Base-by-base conservation (phyloP, 2,888 invertebrate genomes). In the Catocala fraxini region DNA sequence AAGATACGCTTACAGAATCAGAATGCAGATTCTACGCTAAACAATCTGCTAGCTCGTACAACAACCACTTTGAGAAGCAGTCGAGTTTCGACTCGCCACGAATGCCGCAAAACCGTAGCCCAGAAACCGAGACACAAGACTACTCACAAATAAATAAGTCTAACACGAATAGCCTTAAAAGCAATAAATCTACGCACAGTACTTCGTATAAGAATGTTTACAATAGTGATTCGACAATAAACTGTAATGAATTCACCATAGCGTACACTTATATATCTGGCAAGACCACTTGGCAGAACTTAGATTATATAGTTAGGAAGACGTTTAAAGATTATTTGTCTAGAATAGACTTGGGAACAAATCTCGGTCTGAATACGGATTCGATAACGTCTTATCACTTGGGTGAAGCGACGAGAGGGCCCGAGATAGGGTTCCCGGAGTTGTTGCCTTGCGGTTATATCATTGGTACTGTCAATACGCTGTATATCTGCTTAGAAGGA, bases 291-390 rank as follows among this genome's bases (percentile, higher is more conserved):
- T 99, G 99, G 99, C 98, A 98, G 86, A 97, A 98, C 84, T 94
- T 99, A 81, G 99, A 99, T 91, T 97, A 97, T 79, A 97, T 97
- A 77, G 97, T 99, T 69, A 95, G 98, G 80, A 97, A 98, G 89
- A 97, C 98, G 56, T 99, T 99, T 89, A 99, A 99, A 89, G 99
- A 99, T 82, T 99, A 99, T 90, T 95, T 98, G 58, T 96, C 98
- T 49, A 96, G 98, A 80, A 97, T 99, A 78, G 99, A 99, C 93
- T 98, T 98, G 0, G 97, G 97, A 12, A 97, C 98, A 51, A 98
- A 97, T 88, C 94, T 99, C 62, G 98, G 98, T 2, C 86, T 97
- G 63, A 96, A 96, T 74, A 96, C 96, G 10, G 99, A 99, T 83
- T 98, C 98, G 34, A 97, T 99, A 64, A 97, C 97, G 65, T 97